Evolutionary conservation across 1,140 invertebrate species (phyloP).

Genomic region (Drosophila tristis): DNA sequence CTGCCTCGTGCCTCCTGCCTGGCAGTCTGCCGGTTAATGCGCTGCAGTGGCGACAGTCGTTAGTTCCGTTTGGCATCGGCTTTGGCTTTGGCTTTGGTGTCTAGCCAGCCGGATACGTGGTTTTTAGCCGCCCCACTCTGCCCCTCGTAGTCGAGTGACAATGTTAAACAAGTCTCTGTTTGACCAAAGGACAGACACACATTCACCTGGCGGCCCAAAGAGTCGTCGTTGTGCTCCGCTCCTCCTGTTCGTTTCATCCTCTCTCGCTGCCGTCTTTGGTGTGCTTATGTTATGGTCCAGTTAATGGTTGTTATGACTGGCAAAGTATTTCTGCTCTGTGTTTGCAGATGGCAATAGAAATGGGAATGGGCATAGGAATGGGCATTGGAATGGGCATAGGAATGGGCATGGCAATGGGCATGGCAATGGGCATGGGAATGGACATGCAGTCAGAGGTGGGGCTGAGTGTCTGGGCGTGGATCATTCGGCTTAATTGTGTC

Average conservation of each 20-base stretch:
- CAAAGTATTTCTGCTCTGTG: slow-evolving; percentile 46
- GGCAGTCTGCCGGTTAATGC: slow-evolving; percentile 41
- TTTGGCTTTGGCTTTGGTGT: slow-evolving; percentile 23
- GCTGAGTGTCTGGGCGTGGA: slow-evolving; percentile 16
- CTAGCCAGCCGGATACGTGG: slow-evolving; percentile 52
- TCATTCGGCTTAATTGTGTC: slow-evolving; percentile 26
- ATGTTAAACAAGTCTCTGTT: slow-evolving; percentile 58
- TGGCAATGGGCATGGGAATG: not conserved
- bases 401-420: no score
- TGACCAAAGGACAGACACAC: slow-evolving; percentile 47
- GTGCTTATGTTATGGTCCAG: slow-evolving; percentile 39
- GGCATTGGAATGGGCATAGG: no score
- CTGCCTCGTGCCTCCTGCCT: slow-evolving; percentile 13
- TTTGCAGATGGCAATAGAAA: slow-evolving; percentile 36
- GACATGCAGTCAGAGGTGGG: not conserved
- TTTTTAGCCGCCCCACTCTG: slow-evolving; percentile 1
- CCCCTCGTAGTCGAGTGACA: slow-evolving; percentile 35
- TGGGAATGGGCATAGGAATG: not conserved
- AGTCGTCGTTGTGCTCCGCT: slow-evolving; percentile 9
- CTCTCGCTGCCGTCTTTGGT: slow-evolving; percentile 9
- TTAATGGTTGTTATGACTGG: slow-evolving; percentile 59
- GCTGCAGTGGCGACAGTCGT: slow-evolving; percentile 19
- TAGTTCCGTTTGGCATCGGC: slow-evolving; percentile 5
- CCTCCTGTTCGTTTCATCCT: not conserved
- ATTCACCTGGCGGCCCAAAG: slow-evolving; percentile 29